Evolutionary conservation across 2,888 invertebrate genomes (phyloP).

Genomic region (Drosophila picticornis): DNA sequence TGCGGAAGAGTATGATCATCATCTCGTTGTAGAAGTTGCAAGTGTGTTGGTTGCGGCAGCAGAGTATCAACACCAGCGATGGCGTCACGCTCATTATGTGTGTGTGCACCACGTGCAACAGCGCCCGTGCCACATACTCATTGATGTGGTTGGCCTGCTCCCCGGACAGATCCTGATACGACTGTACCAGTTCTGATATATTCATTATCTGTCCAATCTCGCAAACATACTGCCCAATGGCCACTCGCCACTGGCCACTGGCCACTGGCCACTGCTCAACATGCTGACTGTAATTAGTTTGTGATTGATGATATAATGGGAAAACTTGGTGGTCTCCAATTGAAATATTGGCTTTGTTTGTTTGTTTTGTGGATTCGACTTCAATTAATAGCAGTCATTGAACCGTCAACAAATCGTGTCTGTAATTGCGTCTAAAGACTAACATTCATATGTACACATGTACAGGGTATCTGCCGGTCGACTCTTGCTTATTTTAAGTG

Average conservation of each 20-base stretch:
- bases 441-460: neutral
- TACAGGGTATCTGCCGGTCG: neutral
- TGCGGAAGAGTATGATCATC: constrained; percentile 60
- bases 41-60: constrained; percentile 60
- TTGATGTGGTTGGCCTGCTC: constrained; percentile 65
- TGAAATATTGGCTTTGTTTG: neutral
- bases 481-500: neutral
- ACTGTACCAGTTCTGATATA: constrained; percentile 55
- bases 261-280: neutral
- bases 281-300: neutral
- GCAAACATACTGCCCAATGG: constrained; percentile 9
- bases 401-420: neutral
- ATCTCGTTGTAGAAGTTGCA: constrained; percentile 76
- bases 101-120: constrained; percentile 68
- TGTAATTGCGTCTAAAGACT: neutral
- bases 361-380: neutral
- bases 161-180: constrained; percentile 61
- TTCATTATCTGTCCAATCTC: constrained; percentile 56
- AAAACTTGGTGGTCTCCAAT: neutral
- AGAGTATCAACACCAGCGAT: constrained; percentile 68
- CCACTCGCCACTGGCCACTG: neutral
- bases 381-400: neutral
- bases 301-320: constrained; percentile 1
- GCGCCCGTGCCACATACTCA: constrained; percentile 63
- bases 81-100: constrained; percentile 65